phyloP scores from a whole-genome alignment of 1,140 invertebrate species.

The Elymnias hypermnestra region DNA sequence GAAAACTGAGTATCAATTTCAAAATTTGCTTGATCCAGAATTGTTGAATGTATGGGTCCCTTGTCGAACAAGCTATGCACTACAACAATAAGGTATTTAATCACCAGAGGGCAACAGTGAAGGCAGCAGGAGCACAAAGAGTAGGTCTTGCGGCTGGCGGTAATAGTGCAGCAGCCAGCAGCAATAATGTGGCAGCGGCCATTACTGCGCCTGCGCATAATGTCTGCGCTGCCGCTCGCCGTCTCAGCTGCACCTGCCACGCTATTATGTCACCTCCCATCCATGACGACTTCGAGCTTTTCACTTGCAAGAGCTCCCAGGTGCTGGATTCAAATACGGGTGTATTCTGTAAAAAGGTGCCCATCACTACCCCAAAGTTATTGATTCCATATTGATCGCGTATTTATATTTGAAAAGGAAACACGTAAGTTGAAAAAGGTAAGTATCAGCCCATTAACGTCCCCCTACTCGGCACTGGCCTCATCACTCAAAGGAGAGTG shows the following conservation, averaged over 20 bases:
- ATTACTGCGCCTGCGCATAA: slow-evolving; percentile 32
- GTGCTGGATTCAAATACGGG: slow-evolving; percentile 41
- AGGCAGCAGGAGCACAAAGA: slow-evolving; percentile 38
- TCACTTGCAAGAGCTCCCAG: slow-evolving; percentile 41
- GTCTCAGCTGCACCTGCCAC: slow-evolving; percentile 32
- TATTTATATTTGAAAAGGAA: no score
- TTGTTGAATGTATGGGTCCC: no score
- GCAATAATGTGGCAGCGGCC: slow-evolving; percentile 25
- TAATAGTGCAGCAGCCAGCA: slow-evolving; percentile 35
- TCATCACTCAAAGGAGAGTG: no score
- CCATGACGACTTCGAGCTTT: slow-evolving; percentile 15
- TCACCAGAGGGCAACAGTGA: slow-evolving; percentile 42
- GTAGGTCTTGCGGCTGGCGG: slow-evolving; percentile 34
- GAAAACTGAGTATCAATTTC: no score
- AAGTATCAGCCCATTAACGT: no score
- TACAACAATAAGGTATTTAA: no score
- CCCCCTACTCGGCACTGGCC: no score
- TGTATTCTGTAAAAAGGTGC: slow-evolving; percentile 19
- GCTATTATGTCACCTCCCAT: slow-evolving; percentile 20
- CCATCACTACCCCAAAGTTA: no score
- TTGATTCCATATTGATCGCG: no score
- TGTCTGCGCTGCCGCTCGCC: slow-evolving; percentile 42
- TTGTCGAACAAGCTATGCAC: no score
- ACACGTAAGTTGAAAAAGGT: no score
- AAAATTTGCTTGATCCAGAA: no score